These are phyloP conservation scores for Lithophane socia DNA, from an alignment of 2,888 invertebrate genomes.

Conservation along the genomic window DNA sequence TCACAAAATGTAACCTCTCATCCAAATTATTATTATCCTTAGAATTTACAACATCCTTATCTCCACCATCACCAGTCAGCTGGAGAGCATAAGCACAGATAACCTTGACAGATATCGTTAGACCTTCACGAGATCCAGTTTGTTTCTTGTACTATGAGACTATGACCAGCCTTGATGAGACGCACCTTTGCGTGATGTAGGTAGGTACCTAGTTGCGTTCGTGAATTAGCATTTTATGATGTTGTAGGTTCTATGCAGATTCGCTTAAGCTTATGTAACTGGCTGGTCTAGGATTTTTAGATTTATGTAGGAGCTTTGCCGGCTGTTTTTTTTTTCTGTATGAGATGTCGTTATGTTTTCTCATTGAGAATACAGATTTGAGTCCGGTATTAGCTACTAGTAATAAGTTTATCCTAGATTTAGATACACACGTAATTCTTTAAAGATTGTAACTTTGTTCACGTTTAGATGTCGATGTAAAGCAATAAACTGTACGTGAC, in stretches of 20 bases:
- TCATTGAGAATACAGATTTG: slow-evolving; percentile 1
- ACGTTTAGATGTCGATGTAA: slow-evolving; percentile 53
- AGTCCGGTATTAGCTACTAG: neutral
- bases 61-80: slow-evolving; percentile 47
- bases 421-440: slow-evolving; percentile 15
- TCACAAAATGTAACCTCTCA: slow-evolving; percentile 7
- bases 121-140: slow-evolving; percentile 60
- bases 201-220: slow-evolving; percentile 18
- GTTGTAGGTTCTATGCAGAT: slow-evolving; percentile 15
- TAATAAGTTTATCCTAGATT: slow-evolving; percentile 7
- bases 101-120: slow-evolving; percentile 54
- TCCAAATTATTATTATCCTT: slow-evolving; percentile 3
- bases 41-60: slow-evolving; percentile 31
- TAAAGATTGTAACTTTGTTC: slow-evolving; percentile 34
- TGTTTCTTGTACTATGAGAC: slow-evolving; percentile 20
- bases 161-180: slow-evolving; percentile 43
- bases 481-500: slow-evolving; percentile 61
- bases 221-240: slow-evolving; percentile 47
- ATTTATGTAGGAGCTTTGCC: no score
- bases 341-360: slow-evolving; percentile 1
- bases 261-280: neutral
- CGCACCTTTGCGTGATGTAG: slow-evolving; percentile 40
- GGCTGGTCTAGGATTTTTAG: neutral
- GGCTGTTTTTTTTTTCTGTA: neutral
- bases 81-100: slow-evolving; percentile 43